Evolutionary conservation across 2,113 vertebrate species (phyloP).

Genomic region (Rallus limicola): DNA sequence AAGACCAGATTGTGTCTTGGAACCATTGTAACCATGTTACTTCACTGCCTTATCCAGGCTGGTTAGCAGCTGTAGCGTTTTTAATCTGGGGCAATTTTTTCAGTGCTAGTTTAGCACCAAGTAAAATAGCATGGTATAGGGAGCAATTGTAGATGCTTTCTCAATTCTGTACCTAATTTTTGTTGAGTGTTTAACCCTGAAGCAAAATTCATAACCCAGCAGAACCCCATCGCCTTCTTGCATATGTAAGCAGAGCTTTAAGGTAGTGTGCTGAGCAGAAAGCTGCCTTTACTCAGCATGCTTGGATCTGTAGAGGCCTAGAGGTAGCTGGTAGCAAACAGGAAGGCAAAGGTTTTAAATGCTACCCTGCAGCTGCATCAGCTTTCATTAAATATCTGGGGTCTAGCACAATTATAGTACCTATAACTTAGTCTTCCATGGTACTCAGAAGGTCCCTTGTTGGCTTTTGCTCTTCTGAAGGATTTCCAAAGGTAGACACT

Average conservation of each 20-base stretch:
- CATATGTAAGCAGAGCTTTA: neutral
- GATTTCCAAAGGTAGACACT: neutral
- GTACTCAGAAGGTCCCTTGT: neutral
- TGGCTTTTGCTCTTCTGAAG: neutral
- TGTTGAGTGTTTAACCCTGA: neutral
- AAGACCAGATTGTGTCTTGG: neutral
- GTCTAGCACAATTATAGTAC: neutral
- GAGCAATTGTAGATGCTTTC: neutral
- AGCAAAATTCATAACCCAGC: neutral
- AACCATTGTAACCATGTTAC: neutral
- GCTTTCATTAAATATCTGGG: neutral
- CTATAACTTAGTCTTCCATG: neutral
- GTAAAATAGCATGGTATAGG: neutral
- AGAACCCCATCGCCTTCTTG: neutral
- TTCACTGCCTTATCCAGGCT: neutral
- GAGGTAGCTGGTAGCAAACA: neutral
- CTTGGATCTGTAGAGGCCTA: neutral
- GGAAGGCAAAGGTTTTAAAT: neutral
- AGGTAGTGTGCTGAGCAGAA: neutral
- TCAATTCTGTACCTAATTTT: neutral
- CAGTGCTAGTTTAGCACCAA: neutral
- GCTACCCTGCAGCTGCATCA: neutral
- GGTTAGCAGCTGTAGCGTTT: neutral
- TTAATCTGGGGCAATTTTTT: neutral
- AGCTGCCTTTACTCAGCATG: neutral